These are phyloP conservation scores for Ectropis crepuscularia DNA, from an alignment of 2,888 invertebrate genomes.

Conservation along the genomic window DNA sequence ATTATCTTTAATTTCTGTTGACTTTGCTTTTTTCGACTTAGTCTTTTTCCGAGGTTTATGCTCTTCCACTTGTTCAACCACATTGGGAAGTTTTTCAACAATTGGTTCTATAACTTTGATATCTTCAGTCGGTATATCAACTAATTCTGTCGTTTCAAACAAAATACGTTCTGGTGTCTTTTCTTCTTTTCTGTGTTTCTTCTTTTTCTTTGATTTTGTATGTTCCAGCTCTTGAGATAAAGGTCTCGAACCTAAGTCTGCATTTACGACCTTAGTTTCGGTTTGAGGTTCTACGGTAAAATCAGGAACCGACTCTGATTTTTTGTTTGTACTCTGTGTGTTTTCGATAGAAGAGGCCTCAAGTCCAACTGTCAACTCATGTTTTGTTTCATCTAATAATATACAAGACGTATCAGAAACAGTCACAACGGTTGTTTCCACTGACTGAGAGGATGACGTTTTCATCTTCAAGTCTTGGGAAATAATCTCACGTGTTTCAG, in stretches of 20 bases:
- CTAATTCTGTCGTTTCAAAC: slow-evolving; percentile 21
- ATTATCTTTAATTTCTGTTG: slow-evolving; percentile 10
- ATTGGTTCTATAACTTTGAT: slow-evolving; percentile 45
- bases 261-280: neutral
- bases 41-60: slow-evolving; percentile 50
- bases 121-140: slow-evolving; percentile 38
- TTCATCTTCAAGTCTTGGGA: neutral
- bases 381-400: neutral
- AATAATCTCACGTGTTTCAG: neutral
- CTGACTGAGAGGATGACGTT: neutral
- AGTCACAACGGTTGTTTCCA: neutral
- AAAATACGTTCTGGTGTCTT: slow-evolving; percentile 36
- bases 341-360: neutral
- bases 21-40: slow-evolving; percentile 41
- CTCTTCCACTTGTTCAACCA: slow-evolving; percentile 47
- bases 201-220: slow-evolving; percentile 58
- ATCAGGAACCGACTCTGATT: neutral
- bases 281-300: neutral
- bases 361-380: neutral
- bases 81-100: slow-evolving; percentile 44
- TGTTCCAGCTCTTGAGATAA: slow-evolving; percentile 16
- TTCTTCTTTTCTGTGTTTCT: slow-evolving; percentile 58
- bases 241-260: neutral
- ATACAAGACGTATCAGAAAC: neutral
- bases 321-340: neutral